Evolutionary conservation across 1,140 invertebrate species (phyloP), one percentile per base, ranked within the genome.

Genomic region (Carcinoscorpius rotundicauda): DNA sequence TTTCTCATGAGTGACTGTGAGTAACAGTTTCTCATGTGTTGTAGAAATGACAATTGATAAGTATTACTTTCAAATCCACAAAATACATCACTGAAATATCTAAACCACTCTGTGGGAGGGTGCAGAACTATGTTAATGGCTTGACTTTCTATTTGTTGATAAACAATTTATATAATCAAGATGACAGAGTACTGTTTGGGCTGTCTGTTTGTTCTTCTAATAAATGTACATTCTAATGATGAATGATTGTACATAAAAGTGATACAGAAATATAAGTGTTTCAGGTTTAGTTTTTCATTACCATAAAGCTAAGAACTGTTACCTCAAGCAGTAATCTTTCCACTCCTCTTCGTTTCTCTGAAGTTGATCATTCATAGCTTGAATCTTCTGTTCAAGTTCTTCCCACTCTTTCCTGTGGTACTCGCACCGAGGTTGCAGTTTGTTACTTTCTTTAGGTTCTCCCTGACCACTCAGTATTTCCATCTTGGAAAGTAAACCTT

Each of bases 291-390:
- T 53, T 10, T 65, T 1, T 59, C 6, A 52, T 48, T 29, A 29
- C 29, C 29, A 29, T 29, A 29, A 29, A 29, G 29, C 29, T 29
- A 29, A 49, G 9, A 61, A 6, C n/a, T 70, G 76, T 78, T 75
- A 86, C 81, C 86, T 92, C 58, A 83, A 76, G 76, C 85, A 85
- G 71, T 96, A 96, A 6, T 84, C 82, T 64, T 87, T 85, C 93
- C 92, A 95, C 74, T 93, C 87, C 63, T 91, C 87, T 4, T 91
- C 91, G 67, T 95, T 87, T 75, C 91, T 85, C 71, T 91, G 86
- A 52, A 96, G 76, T 66, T 91, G 87, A 64, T 85, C 80, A 58
- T 84, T 81, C 64, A 93, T 81, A 65, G 82, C 78, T 69, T 89
- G 86, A 11, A 93, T 81, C 72, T 84, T 84, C 6, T 82, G 78